These are phyloP conservation scores for Himalopsyche tibetana DNA, from an alignment of 2,888 invertebrate genomes.

Conservation along the genomic window DNA sequence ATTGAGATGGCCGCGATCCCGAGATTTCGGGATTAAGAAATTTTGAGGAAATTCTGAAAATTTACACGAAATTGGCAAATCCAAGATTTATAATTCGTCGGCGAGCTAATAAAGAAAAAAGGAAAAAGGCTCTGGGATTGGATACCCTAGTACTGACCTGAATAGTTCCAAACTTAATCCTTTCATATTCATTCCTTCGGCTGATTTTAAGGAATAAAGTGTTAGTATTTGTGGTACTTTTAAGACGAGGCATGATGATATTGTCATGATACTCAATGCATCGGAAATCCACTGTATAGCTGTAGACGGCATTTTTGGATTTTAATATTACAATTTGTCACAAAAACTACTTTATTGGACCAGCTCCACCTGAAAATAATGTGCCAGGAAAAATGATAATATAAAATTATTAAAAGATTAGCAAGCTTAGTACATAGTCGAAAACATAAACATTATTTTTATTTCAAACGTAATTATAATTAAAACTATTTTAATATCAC, in stretches of 20 bases:
- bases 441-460: no score
- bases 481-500: no score
- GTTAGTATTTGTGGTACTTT: slow-evolving; percentile 90
- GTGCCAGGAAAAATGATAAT: not conserved
- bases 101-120: no score
- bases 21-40: no score
- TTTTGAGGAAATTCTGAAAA: no score
- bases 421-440: no score
- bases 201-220: slow-evolving; percentile 80
- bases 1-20: no score
- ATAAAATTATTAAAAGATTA: not conserved
- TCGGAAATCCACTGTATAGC: slow-evolving; percentile 72
- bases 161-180: slow-evolving; percentile 82
- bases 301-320: slow-evolving; percentile 46
- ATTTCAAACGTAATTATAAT: no score
- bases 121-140: no score
- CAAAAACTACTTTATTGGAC: not conserved
- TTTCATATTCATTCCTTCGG: slow-evolving; percentile 82
- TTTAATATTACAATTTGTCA: not conserved
- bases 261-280: slow-evolving; percentile 84
- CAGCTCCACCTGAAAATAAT: not conserved
- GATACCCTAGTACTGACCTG: slow-evolving; percentile 80
- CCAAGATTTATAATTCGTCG: no score
- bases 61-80: no score
- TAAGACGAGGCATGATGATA: slow-evolving; percentile 84